Evolutionary conservation across 2,113 vertebrate species (phyloP).

Genomic region (Rafetus swinhoei): DNA sequence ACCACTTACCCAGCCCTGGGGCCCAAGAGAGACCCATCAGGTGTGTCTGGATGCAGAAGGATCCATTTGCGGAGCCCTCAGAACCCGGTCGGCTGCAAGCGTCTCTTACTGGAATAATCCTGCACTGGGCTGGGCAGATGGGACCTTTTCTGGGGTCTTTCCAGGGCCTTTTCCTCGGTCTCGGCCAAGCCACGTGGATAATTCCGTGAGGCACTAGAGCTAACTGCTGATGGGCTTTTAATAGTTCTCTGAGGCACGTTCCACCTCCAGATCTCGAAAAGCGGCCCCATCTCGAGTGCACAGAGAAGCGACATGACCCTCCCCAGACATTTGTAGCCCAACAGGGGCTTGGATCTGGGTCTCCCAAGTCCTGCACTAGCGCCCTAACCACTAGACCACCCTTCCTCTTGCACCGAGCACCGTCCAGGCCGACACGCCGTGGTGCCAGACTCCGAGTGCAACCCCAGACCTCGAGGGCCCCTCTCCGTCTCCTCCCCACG

Average conservation of each 20-base stretch:
- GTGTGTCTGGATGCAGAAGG: not conserved
- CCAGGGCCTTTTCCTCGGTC: not conserved
- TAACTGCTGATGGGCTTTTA: not conserved
- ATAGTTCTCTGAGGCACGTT: too few species aligned
- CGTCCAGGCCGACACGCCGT: too few species aligned
- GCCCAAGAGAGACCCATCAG: not conserved
- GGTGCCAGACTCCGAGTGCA: not conserved
- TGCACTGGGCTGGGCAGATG: not conserved
- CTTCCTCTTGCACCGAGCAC: not conserved
- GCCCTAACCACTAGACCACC: not conserved
- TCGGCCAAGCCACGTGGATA: not conserved
- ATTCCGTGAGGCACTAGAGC: not conserved
- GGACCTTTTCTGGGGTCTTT: not conserved
- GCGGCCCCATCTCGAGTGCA: not conserved
- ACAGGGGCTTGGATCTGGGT: not conserved
- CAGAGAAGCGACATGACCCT: not conserved
- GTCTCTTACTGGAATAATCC: not conserved
- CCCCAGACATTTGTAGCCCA: not conserved
- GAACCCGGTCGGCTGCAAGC: not conserved
- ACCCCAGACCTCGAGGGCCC: not conserved
- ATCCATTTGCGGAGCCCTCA: not conserved
- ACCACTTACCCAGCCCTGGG: too few species aligned
- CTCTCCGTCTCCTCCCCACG: fast-evolving
- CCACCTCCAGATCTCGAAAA: not conserved
- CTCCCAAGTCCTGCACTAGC: not conserved